phyloP scores from a whole-genome alignment of 2,888 invertebrate genomes.

The Tetragnatha montana region DNA sequence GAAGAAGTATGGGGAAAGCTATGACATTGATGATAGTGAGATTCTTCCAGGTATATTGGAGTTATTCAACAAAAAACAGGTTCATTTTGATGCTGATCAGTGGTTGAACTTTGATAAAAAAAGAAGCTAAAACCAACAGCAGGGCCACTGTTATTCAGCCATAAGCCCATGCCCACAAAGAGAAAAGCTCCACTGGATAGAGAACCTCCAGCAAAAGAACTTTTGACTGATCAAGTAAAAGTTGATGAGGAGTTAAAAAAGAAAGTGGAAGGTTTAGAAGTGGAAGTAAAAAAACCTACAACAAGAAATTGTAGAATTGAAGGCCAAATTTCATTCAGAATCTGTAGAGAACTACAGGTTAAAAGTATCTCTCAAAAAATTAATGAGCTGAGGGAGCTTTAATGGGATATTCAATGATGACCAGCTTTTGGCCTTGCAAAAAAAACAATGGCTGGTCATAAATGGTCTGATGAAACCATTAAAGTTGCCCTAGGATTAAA shows the following conservation, averaged over 20 bases:
- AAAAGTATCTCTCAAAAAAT: background rate
- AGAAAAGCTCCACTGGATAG: background rate
- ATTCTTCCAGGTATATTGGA: no score
- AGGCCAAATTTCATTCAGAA: background rate
- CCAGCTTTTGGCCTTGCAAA: background rate
- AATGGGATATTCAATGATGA: background rate
- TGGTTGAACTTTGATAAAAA: background rate
- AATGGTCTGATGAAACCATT: constrained; percentile 1
- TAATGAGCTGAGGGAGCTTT: background rate
- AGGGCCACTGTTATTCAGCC: background rate
- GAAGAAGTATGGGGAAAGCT: no score
- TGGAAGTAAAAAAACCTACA: no score
- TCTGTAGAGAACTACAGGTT: background rate
- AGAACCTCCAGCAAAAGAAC: background rate
- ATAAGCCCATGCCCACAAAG: background rate
- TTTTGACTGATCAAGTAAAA: background rate
- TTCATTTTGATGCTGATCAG: constrained; percentile 29
- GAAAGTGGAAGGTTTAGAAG: no score
- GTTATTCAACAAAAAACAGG: no score
- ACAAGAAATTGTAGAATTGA: background rate
- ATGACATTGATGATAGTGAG: no score
- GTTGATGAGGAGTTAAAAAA: background rate
- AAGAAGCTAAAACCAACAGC: constrained; percentile 6
- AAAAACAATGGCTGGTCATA: background rate
- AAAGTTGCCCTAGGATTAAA: constrained; percentile 10